Evolutionary conservation across 2,113 vertebrate species (phyloP), one percentile per base, ranked within the genome.

Genomic region (Neoarius graeffei): DNA sequence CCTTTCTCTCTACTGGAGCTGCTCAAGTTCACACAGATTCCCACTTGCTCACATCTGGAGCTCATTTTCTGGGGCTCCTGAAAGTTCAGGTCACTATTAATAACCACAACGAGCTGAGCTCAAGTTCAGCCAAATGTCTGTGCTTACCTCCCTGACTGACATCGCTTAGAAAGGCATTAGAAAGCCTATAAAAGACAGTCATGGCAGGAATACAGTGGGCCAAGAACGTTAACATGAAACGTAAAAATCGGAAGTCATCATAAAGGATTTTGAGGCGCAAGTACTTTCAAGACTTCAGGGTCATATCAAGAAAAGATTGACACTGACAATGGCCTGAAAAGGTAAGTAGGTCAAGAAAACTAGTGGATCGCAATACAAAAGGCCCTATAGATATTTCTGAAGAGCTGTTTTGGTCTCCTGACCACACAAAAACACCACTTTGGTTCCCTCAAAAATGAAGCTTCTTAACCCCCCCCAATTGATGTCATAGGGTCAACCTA

Each of bases 21-120:
- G 92, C 89, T 89, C 91, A 87, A 92, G 91, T 93, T 89, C 91
- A 93, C 90, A 85, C 74, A 90, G 91, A 94, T 92, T 93, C 91
- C 92, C 93, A 92, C 91, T 94, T 89, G 92, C 93, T 93, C 94
- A 94, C 95, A 95, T 96, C 95, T 96, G 95, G 95, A 95, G 92
- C 92, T 94, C 92, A 95, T 96, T 94, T 85, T 94, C 93, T 93
- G 93, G 92, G 93, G 93, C 94, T 94, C 95, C 93, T 95, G 94
- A 93, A 94, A 94, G 94, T 93, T 93, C 91, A 94, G 94, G 95
- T 95, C 95, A 94, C 94, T 95, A 96, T 95, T 95, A 95, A 95
- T 95, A 95, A 95, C 94, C 93, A 93, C 95, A 92, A 93, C 62
- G 82, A 80, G 88, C 92, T 93, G 92, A 94, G 93, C 92, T 93